Evolutionary conservation across 2,888 invertebrate genomes (phyloP).

Genomic region (Dione vanillae): DNA sequence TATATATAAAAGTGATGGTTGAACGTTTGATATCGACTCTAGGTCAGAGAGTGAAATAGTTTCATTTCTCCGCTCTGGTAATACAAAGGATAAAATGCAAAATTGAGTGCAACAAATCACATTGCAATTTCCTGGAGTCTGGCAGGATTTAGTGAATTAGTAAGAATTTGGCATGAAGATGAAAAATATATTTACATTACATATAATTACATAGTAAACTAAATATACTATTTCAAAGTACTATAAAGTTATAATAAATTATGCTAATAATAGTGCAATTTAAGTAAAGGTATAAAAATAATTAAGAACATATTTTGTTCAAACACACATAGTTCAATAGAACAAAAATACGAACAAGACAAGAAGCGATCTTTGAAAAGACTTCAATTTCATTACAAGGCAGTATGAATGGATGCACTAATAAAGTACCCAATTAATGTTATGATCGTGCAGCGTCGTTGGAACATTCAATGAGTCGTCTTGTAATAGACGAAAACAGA

Average conservation of each 20-base stretch:
- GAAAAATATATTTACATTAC: too few relatives aligned
- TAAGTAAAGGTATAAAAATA: not conserved
- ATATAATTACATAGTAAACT: too few relatives aligned
- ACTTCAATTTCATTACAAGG: conserved; percentile 8
- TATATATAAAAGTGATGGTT: too few relatives aligned
- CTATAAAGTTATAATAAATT: not conserved
- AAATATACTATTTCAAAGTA: too few relatives aligned
- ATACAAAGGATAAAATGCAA: too few relatives aligned
- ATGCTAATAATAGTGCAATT: not conserved
- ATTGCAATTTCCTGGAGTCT: too few relatives aligned
- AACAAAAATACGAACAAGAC: not conserved
- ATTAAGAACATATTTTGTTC: not conserved
- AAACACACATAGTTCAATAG: not conserved
- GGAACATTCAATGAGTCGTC: not conserved
- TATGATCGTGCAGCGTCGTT: conserved; percentile 1
- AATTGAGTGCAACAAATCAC: too few relatives aligned
- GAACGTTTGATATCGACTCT: too few relatives aligned
- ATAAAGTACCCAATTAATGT: conserved; percentile 23
- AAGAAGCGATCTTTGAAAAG: conserved; percentile 5
- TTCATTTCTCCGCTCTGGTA: too few relatives aligned
- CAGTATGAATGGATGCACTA: conserved; percentile 14
- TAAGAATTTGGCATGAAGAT: too few relatives aligned
- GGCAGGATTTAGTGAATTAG: too few relatives aligned
- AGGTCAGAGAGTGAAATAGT: too few relatives aligned
- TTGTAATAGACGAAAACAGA: not conserved